Evolutionary conservation across 2,888 invertebrate species (phyloP).

Genomic region (Emmelina monodactyla): DNA sequence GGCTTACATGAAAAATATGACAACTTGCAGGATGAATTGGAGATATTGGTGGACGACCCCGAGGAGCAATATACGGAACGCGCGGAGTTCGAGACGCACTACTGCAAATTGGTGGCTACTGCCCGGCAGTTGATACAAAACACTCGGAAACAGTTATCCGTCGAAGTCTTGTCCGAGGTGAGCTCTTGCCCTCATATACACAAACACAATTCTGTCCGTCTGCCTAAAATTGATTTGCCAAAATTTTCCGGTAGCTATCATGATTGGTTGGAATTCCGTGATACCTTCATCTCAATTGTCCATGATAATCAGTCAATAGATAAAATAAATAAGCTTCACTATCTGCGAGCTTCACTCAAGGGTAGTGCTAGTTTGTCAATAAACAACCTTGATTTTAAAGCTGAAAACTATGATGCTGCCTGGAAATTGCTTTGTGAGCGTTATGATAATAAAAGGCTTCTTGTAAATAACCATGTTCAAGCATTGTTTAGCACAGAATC

Average conservation of each 20-base stretch:
- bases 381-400: constrained; percentile 11
- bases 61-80: constrained; percentile 10
- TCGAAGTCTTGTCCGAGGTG: neutral
- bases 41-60: constrained; percentile 8
- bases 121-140: constrained; percentile 5
- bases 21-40: constrained; percentile 11
- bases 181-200: constrained; percentile 4
- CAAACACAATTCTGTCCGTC: constrained; percentile 1
- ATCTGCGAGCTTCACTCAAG: constrained; percentile 11
- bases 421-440: constrained; percentile 13
- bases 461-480: constrained; percentile 17
- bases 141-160: constrained; percentile 1
- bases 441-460: constrained; percentile 10
- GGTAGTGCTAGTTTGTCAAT: constrained; percentile 13
- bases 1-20: constrained; percentile 8
- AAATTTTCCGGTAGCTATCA: constrained; percentile 12
- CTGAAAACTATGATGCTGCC: constrained; percentile 9
- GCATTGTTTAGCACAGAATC: constrained; percentile 15
- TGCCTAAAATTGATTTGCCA: constrained; percentile 14
- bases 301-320: constrained; percentile 9
- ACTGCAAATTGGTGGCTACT: constrained; percentile 7
- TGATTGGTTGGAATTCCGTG: constrained; percentile 12
- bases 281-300: constrained; percentile 10
- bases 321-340: constrained; percentile 12
- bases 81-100: constrained; percentile 8